Evolutionary conservation across 1,140 invertebrate genomes (phyloP), one percentile per base, ranked within the genome.

Genomic region (Drosophila ironensis): DNA sequence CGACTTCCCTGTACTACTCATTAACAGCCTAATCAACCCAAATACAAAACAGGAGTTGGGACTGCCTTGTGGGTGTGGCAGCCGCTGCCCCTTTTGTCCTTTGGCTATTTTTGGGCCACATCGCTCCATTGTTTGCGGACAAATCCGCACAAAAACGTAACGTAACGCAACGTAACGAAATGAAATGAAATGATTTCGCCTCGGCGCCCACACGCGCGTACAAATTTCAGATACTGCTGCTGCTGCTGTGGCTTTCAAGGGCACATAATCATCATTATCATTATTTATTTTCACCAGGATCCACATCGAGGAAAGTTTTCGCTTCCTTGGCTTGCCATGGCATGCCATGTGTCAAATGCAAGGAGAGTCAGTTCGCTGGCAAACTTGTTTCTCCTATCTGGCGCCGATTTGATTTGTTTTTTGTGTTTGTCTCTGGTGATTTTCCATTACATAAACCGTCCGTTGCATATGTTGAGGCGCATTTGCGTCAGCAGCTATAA

Each of bases 261-360:
- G 60, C 73, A 77, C 27, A 35, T 50, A 27, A 28, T 30, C 35
- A 9, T 52, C 12, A 8, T 37, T 20, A 19, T 24, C 27, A 35
- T 51, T 8, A 14, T 57, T n/a, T n/a, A n/a, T n/a, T n/a, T n/a
- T n/a, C 56, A 69, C 61, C 64, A 61, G 61, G n/a, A n/a, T n/a
- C n/a, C n/a, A n/a, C n/a, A n/a, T n/a, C n/a, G 2, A 40, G 20
- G 30, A 71, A 77, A 70, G 54, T 77, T 76, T 75, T 61, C 42
- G 25, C 9, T 3, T n/a, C n/a, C n/a, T n/a, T 16, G 5, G 33
- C 7, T 22, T 11, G 14, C n/a, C 46, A 9, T 17, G n/a, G n/a
- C 28, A 17, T 30, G 27, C 42, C 74, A 84, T 86, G 80, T 84
- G 80, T 84, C 80, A 78, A 84, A 74, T 86, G 78, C 73, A 77